These are phyloP conservation scores for Cydia fagiglandana DNA, from an alignment of 1,140 invertebrate genomes.

Conservation along the genomic window DNA sequence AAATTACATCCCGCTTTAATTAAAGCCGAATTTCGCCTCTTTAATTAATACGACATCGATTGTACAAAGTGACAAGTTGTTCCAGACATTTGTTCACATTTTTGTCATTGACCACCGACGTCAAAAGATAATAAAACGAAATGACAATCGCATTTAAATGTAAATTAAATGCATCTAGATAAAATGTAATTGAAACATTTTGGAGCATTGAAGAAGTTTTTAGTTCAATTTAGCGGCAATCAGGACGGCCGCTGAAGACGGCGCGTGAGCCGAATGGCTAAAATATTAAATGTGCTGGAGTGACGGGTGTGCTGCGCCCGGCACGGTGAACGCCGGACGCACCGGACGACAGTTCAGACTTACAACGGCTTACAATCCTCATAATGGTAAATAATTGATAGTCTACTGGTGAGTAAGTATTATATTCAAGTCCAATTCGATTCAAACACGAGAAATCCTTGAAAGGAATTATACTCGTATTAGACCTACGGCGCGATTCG, in stretches of 20 bases:
- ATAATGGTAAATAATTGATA: not conserved
- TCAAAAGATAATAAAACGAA: conserved; percentile 32
- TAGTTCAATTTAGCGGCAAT: conserved; percentile 78
- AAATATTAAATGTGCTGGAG: conserved; percentile 74
- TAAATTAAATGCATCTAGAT: conserved; percentile 42
- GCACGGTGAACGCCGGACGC: not conserved
- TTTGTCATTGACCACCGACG: conserved; percentile 17
- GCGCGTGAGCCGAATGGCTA: conserved; percentile 71
- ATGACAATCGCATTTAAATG: not conserved
- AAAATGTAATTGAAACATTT: conserved; percentile 73
- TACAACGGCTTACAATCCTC: not conserved
- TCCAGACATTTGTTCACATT: conserved; percentile 24
- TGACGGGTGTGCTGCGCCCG: conserved; percentile 49
- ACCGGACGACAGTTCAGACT: conserved; percentile 12
- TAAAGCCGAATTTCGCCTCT: conserved; percentile 34
- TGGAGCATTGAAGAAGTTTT: conserved; percentile 74
- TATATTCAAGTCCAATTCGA: not conserved
- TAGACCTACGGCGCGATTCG: no score
- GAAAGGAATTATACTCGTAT: no score
- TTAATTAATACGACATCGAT: conserved; percentile 27
- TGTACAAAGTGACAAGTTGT: conserved; percentile 23
- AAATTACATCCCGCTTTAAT: conserved; percentile 43
- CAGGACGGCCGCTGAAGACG: conserved; percentile 72
- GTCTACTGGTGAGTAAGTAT: not conserved
- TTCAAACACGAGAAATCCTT: no score